Evolutionary conservation across 2,888 invertebrate genomes (phyloP), one percentile per base, ranked within the genome.

Genomic region (Dendrolimus pini): DNA sequence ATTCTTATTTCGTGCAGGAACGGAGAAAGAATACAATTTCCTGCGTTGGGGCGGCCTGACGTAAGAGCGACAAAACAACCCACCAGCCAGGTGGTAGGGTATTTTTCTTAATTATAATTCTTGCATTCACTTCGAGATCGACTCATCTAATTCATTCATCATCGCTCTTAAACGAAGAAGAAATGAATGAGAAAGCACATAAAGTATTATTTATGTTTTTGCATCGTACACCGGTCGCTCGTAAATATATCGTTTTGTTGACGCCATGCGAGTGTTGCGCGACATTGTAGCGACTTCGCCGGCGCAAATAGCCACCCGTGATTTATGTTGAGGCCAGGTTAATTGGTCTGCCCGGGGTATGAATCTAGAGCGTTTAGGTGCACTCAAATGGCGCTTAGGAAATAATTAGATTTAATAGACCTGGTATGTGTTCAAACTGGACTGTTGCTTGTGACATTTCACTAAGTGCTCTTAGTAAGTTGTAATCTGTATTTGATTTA

Each of bases 261-360:
- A 69, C 67, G 65, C 65, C 59, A 12, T 9, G 69, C 70, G 70
- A 72, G 72, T 65, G 47, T 47, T 47, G 47, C 47, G 47, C 47
- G 47, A 47, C 47, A 47, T 47, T 47, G 47, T 60, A 55, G 66
- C 69, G 68, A 75, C 71, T 66, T 65, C 69, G 69, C 69, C 63
- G 66, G 69, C 64, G 47, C 47, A 47, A 47, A 47, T 47, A 47
- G 47, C 47, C 47, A 12, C 47, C 47, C 2, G 70, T 80, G 80
- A 81, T 79, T 73, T 75, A 80, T 70, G 57, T 58, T 57, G 62
- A 65, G 64, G 63, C 61, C 78, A 75, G 79, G 80, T 78, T 80
- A 81, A 81, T 79, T 78, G 80, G 70, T 76, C 73, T 71, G 65
- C 47, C 72, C 66, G 69, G 68, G 73, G 73, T 75, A 74, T 77